These are phyloP conservation scores for Picus viridis DNA, from an alignment of 2,797 vertebrate species.

Conservation along the genomic window DNA sequence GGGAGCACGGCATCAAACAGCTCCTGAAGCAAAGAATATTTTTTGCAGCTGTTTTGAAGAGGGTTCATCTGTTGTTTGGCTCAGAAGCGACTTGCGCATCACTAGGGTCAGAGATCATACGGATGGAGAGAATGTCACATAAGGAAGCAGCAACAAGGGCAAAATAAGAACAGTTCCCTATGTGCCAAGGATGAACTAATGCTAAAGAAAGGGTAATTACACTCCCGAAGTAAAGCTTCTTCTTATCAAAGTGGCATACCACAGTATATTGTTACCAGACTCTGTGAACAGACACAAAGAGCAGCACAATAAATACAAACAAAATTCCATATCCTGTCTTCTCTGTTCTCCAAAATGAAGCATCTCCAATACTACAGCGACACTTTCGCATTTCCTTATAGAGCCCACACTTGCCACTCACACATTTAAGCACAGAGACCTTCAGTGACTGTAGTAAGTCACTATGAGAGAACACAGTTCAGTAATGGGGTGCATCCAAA, in stretches of 20 bases:
- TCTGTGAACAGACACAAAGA: not conserved
- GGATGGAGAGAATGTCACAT: constrained; percentile 7
- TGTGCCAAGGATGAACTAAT: not conserved
- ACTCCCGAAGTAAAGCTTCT: constrained; percentile 12
- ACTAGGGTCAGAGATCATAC: constrained; percentile 6
- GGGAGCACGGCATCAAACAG: constrained; percentile 20
- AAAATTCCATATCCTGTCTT: not conserved
- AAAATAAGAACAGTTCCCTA: not conserved
- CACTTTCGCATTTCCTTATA: not conserved
- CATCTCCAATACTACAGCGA: constrained; percentile 1
- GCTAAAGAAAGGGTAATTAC: constrained; percentile 39
- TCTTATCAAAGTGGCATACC: constrained; percentile 27
- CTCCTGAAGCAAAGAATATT: constrained; percentile 27
- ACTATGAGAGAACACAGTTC: not conserved
- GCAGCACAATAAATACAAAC: constrained; percentile 27
- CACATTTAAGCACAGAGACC: not conserved
- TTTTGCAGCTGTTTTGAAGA: not conserved
- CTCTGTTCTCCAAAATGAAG: constrained; percentile 22
- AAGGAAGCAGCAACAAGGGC: constrained; percentile 18
- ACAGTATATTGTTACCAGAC: not conserved
- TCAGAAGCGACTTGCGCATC: constrained; percentile 17
- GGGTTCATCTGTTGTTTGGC: constrained; percentile 39
- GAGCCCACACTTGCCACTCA: not conserved
- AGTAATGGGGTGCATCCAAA: not conserved
- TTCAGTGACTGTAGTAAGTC: not conserved